These are phyloP conservation scores for Adelphocoris suturalis DNA, from an alignment of 2,888 invertebrate species.

Conservation along the genomic window DNA sequence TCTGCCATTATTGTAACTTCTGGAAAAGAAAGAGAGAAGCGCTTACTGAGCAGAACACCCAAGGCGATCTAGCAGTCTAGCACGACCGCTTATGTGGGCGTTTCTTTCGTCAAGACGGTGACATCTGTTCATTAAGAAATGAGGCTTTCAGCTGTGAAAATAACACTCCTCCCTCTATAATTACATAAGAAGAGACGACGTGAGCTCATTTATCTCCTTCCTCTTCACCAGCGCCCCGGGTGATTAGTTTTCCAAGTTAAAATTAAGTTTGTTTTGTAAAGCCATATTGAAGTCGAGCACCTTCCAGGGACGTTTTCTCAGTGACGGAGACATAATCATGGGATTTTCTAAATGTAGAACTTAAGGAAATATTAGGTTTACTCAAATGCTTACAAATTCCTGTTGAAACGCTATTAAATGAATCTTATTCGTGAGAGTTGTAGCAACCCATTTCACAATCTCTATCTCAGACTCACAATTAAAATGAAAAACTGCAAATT, in stretches of 20 bases:
- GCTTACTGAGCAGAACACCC: not conserved
- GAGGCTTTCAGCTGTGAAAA: slow-evolving; percentile 42
- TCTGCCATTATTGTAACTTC: no score
- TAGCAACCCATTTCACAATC: no score
- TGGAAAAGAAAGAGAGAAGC: not conserved
- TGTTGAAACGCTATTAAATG: no score
- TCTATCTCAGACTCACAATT: no score
- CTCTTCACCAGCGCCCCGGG: slow-evolving; percentile 1
- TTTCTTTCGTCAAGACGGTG: slow-evolving; percentile 33
- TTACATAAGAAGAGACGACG: slow-evolving; percentile 44
- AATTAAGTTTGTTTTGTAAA: slow-evolving; percentile 36
- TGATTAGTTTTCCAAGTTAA: slow-evolving; percentile 42
- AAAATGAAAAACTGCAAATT: no score
- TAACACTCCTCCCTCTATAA: slow-evolving; percentile 45
- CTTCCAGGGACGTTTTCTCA: slow-evolving; percentile 3
- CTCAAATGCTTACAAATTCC: no score
- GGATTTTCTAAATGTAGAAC: not conserved
- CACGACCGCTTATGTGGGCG: not conserved
- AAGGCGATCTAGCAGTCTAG: not conserved
- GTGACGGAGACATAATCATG: not conserved
- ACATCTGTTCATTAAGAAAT: slow-evolving; percentile 45
- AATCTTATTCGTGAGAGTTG: no score
- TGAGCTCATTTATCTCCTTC: slow-evolving; percentile 41
- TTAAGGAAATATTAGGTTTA: no score
- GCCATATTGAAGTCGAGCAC: slow-evolving; percentile 7